Evolutionary conservation across 2,113 vertebrate species (phyloP), one percentile per base, ranked within the genome.

Genomic region (Gambusia holbrooki): DNA sequence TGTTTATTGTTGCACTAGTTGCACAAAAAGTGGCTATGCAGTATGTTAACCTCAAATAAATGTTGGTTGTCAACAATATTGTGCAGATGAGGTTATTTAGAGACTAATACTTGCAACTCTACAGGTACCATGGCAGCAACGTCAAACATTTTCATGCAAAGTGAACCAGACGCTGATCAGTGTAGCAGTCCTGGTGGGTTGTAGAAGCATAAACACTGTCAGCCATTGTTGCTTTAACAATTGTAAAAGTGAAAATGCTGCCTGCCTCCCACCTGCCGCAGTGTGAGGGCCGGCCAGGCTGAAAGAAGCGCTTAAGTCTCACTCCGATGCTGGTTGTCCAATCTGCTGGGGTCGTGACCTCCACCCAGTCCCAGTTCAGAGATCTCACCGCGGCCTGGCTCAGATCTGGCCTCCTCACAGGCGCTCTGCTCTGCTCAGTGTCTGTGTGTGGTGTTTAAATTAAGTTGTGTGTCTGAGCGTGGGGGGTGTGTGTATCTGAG

Each of bases 271-370:
- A 86, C 74, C 81, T 88, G 84, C 73, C 69, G 70, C 51, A 65
- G 22, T 60, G 62, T 65, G 28, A 82, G 76, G 33, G 35, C 67
- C 32, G 74, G 54, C 74, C 82, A 81, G 67, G 63, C 58, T 66
- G 40, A 62, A 81, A 82, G 74, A 68, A 75, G 54, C 27, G 30
- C 40, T 72, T n/a, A 54, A 40, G 74, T 66, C 76, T 77, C 84
- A 19, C 60, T 22, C 29, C 60, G 54, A 76, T 65, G n/a, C 67
- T 70, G 76, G 69, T 74, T 48, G 82, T 62, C 68, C 85, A 87
- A 66, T 89, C 81, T 82, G 83, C 73, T 25, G 19, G 58, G 82
- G 79, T 88, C 79, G 0, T 48, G 85, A 84, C 83, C 90, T 87
- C 76, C 30, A 67, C 71, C 70, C 71, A 4, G 62, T 72, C 67